Evolutionary conservation across 2,797 vertebrate species (phyloP), one percentile per base, ranked within the genome.

Genomic region (Chrosomus eos): DNA sequence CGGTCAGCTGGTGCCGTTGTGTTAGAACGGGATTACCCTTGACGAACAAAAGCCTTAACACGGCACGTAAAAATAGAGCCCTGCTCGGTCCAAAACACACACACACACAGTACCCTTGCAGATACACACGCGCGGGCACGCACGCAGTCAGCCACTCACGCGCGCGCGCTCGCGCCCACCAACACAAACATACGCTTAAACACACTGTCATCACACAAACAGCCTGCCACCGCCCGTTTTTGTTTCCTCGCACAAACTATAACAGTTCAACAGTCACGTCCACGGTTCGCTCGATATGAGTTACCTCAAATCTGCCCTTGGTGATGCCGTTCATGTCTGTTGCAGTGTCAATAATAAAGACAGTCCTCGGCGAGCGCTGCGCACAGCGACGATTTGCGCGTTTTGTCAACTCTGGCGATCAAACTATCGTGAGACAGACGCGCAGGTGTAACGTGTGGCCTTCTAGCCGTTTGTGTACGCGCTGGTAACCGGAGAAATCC

Each of bases 291-390:
- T 90, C 89, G 89, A 86, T 88, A 72, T 43, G 88, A 89, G 92
- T 90, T 95, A 96, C 95, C 95, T 96, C 95, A 92, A 96, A 96
- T 91, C 95, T 94, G 94, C 95, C 90, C 93, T 95, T 96, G 94
- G 93, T 93, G 93, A 96, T 95, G 89, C 95, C 95, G 94, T 96
- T 96, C 95, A 95, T 96, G 93, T 95, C 95, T 94, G 94, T 94
- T 88, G 92, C 91, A 87, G 90, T 89, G 66, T 91, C 88, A 87
- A 84, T 86, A 87, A 86, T 82, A 91, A 91, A 86, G 91, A 90
- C 80, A 87, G 91, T 87, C 88, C 83, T 70, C 68, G 83, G 82
- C 85, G 80, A 83, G 82, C 81, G 87, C 84, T 91, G 89, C 85
- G 90, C 85, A 89, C 62, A 85, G 84, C 91, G 89, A 89, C 71